Evolutionary conservation across 2,797 vertebrate species (phyloP), one percentile per base, ranked within the genome.

Genomic region (Argentina silus): DNA sequence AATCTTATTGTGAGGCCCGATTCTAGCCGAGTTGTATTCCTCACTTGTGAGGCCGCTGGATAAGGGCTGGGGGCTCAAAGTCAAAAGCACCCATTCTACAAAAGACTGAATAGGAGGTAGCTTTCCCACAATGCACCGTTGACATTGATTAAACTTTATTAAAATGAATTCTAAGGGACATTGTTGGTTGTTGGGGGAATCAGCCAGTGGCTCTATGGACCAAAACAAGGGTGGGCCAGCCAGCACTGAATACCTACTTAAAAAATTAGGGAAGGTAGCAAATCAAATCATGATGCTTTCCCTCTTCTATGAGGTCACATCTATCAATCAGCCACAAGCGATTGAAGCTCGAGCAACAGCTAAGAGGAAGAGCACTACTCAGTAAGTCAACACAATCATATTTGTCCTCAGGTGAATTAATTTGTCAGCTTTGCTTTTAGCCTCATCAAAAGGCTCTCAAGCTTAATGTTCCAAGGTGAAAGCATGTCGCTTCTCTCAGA

Each of bases 141-240:
- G 86, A 85, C 85, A 73, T 85, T 87, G 90, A 90, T 81, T 74
- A 83, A 87, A 85, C 78, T 81, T 87, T 83, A 87, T 85, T 88
- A 81, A 86, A 86, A 87, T 76, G 70, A 76, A 83, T 83, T 76
- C 78, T 50, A 21, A 79, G 70, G 50, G 81, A 81, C 69, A 74
- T 23, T 11, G 12, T 76, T 67, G 79, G 76, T 79, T 71, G 80
- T 74, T 17, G 17, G 59, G 75, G 67, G 69, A 70, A 79, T 78
- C 48, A 63, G 70, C 72, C 56, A 5, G 70, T 55, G 60, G 70
- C 73, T 67, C 44, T 36, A 47, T 66, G 67, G 65, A 72, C 61
- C 15, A 45, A 11, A 62, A 79, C 70, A 83, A 87, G 74, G 65
- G 88, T 78, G 85, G 23, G 9, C 14, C 51, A 63, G 56, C 6